Base-by-base conservation (phyloP, 37 sponge, comb jelly and placozoan genomes). In the Mnemiopsis leidyi region DNA sequence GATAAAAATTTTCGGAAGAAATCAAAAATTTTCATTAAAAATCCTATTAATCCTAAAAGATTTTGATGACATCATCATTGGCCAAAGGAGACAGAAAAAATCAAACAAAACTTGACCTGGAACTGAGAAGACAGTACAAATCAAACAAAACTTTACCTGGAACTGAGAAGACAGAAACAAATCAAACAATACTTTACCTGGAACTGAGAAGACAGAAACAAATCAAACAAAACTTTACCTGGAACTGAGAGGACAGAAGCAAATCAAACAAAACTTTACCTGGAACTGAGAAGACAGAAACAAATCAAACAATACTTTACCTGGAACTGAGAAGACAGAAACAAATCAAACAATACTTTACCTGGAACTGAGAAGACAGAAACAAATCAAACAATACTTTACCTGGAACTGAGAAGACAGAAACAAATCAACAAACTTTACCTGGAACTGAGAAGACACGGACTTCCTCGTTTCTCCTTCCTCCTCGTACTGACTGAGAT, bases 361-460 rank as follows among this genome's bases (percentile, higher is more conserved):
- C 61, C 61, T 48, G 61, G 61, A 48, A 48, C 61, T 13, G 5
- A 48, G 61, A 18, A 48, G 9, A 48, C 61, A n/a, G n/a, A n/a
- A n/a, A n/a, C n/a, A n/a, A n/a, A n/a, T n/a, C n/a, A n/a, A n/a
- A n/a, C 61, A 48, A 48, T 48, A 48, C n/a, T 48, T 48, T 48
- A 48, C 61, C 61, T 48, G 61, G 61, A 48, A 48, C 61, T 13
- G 5, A 48, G 61, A 18, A 48, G 13, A 48, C 61, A n/a, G n/a
- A n/a, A n/a, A n/a, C n/a, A n/a, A n/a, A n/a, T n/a, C n/a, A n/a
- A n/a, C 61, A 48, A 48, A 18, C 5, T 71, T n/a, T 71, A 71
- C 75, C 75, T 71, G 75, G 75, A 71, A 71, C 30, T 71, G 75
- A 2, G 75, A 71, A 5, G 75, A 71, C 30, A 28, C 75, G 20